A percentile compares a stretch with the other conserved stretches of the same genome.
These are phyloP conservation scores for Tachystola acroxantha DNA, from an alignment of 2,888 invertebrate genomes.

Conservation along the genomic window DNA sequence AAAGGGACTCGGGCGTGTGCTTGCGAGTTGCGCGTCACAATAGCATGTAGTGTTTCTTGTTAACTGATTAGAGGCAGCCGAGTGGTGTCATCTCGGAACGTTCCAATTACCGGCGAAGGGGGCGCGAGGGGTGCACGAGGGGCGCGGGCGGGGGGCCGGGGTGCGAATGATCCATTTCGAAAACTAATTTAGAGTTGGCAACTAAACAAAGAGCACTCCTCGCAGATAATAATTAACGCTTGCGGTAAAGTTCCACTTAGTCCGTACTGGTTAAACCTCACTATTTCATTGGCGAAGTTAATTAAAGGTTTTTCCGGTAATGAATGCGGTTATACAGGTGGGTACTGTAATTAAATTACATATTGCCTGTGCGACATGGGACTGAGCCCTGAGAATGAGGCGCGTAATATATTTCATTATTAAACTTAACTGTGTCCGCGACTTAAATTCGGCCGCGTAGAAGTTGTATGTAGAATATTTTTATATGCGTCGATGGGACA, in stretches of 20 bases:
- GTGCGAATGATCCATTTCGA: slow-evolving; percentile 79
- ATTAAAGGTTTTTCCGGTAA: slow-evolving; percentile 47
- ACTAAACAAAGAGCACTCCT: slow-evolving; percentile 78
- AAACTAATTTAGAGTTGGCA: slow-evolving; percentile 79
- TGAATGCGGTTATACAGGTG: background rate
- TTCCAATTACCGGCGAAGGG: slow-evolving; percentile 69
- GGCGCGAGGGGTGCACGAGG: slow-evolving; percentile 26
- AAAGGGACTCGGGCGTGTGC: slow-evolving; percentile 36
- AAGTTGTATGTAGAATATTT: too few relatives aligned
- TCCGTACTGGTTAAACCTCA: slow-evolving; percentile 64
- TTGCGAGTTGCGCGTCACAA: slow-evolving; percentile 54
- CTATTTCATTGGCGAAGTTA: slow-evolving; percentile 62
- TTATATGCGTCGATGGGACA: too few relatives aligned
- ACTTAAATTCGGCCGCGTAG: too few relatives aligned
- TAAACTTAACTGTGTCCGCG: too few relatives aligned
- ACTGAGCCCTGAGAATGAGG: too few relatives aligned
- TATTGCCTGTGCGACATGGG: background rate
- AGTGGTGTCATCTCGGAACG: slow-evolving; percentile 77
- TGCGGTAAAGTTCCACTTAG: slow-evolving; percentile 75
- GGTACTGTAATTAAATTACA: slow-evolving; percentile 1
- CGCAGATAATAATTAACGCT: slow-evolving; percentile 78
- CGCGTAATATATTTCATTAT: too few relatives aligned
- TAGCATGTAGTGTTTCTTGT: slow-evolving; percentile 66
- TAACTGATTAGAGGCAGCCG: slow-evolving; percentile 73
- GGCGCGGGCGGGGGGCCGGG: slow-evolving; percentile 44